A percentile compares a stretch with the other conserved stretches of the same genome.
Conservation (phyloP, 2,113 vertebrate genomes). For the Orycteropus afer region DNA sequence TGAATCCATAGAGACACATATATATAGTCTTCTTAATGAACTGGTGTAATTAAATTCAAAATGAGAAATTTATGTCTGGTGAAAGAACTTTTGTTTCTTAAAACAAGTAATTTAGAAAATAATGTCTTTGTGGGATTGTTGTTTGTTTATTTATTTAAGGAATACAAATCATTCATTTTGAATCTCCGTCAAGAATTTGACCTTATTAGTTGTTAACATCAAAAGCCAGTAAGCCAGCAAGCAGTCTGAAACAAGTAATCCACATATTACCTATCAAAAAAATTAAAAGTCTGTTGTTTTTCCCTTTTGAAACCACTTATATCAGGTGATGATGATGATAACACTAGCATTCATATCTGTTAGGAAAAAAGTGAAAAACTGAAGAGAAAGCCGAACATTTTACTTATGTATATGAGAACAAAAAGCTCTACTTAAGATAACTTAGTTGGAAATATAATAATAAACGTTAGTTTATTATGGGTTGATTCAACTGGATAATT, state of each 20-base stretch:
- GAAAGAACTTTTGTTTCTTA: slow-evolving; percentile 5
- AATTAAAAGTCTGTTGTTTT: not conserved
- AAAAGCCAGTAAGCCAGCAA: not conserved
- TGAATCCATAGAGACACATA: not conserved
- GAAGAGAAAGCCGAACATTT: not conserved
- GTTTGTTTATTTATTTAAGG: too few species aligned
- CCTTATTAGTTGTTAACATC: not conserved
- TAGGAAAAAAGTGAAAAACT: not conserved
- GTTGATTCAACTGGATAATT: not conserved
- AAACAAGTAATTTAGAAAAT: slow-evolving; percentile 5
- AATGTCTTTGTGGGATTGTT: not conserved
- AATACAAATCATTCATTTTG: too few species aligned
- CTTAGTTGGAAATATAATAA: not conserved
- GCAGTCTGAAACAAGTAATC: not conserved
- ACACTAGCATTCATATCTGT: not conserved
- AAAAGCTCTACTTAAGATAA: not conserved
- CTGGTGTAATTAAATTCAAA: slow-evolving; percentile 4
- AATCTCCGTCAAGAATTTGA: slow-evolving; percentile 22
- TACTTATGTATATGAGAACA: not conserved
- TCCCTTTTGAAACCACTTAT: not conserved
- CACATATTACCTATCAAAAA: not conserved
- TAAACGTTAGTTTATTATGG: not conserved
- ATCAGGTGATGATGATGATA: not conserved
- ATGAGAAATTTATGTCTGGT: not conserved
- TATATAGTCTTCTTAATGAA: not conserved